Percentiles rank a stretch among this genome's conserved stretches.
These are phyloP conservation scores for Peromyscus attwateri DNA, from an alignment of 2,797 vertebrate species.

Conservation along the genomic window DNA sequence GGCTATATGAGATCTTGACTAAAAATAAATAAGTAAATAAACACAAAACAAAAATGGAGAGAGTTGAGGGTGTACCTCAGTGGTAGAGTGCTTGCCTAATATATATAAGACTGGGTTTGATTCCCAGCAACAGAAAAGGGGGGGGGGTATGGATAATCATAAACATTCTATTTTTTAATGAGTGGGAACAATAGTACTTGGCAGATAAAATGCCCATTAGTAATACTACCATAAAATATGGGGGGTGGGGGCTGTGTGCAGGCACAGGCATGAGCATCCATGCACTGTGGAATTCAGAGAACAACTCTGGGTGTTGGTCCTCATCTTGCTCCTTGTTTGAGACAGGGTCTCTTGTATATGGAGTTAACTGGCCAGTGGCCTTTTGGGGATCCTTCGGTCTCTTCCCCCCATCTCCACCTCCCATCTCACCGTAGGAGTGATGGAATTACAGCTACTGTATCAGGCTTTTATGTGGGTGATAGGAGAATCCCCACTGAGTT, in stretches of 20 bases:
- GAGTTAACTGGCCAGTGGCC: not conserved
- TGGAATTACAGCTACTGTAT: not conserved
- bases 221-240: not conserved
- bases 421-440: not conserved
- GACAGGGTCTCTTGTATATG: not conserved
- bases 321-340: not conserved
- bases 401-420: not conserved
- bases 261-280: fast-evolving
- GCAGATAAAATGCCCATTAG: not conserved
- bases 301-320: not conserved
- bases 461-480: not conserved
- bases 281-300: not conserved
- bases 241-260: not conserved
- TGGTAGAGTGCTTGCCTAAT: not conserved
- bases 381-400: not conserved
- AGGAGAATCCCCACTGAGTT: too few relatives aligned
- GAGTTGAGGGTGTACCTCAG: not conserved
- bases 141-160: not conserved
- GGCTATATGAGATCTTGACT: not conserved
- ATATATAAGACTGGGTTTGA: not conserved
- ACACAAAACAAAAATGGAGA: not conserved
- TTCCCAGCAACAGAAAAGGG: not conserved
- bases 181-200: not conserved
- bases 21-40: not conserved
- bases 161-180: constrained; percentile 15